A percentile compares a stretch with the other conserved stretches of the same genome.
Conservation (phyloP, 2,888 invertebrate genomes). For the Parochlus steinenii region DNA sequence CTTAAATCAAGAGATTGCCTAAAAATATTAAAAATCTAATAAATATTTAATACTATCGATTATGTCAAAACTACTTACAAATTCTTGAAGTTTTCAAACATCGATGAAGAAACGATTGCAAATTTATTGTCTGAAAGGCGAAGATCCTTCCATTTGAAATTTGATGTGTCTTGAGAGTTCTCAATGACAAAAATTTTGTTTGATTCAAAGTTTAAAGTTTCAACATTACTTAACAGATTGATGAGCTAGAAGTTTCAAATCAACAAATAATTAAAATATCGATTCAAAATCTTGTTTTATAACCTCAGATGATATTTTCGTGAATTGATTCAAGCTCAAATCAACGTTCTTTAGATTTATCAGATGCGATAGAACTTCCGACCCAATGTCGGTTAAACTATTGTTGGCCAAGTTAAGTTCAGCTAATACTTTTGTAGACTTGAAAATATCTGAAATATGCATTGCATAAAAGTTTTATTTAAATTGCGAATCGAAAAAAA, state of each 20-base stretch:
- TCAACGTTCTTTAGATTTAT: slow-evolving; percentile 10
- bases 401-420: slow-evolving; percentile 13
- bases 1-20: slow-evolving; percentile 13
- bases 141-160: slow-evolving; percentile 8
- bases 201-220: slow-evolving; percentile 7
- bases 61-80: slow-evolving; percentile 9
- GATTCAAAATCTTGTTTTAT: not conserved
- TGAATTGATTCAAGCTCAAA: slow-evolving; percentile 12
- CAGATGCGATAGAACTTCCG: slow-evolving; percentile 10
- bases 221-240: slow-evolving; percentile 3
- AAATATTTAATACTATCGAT: not conserved
- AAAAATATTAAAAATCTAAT: not conserved
- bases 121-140: slow-evolving; percentile 13
- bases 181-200: slow-evolving; percentile 13
- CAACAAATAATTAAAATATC: not conserved
- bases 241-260: slow-evolving; percentile 1
- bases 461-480: slow-evolving; percentile 2
- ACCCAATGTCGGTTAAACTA: slow-evolving; percentile 11
- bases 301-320: slow-evolving; percentile 12
- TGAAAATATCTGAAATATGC: slow-evolving; percentile 13
- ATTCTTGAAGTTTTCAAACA: slow-evolving; percentile 12
- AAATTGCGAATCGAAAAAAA: slow-evolving; percentile 3
- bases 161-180: not conserved
- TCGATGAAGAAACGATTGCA: slow-evolving; percentile 7
- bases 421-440: slow-evolving; percentile 8